These are phyloP conservation scores for Hydraecia micacea DNA, from an alignment of 2,888 invertebrate species.

Conservation along the genomic window DNA sequence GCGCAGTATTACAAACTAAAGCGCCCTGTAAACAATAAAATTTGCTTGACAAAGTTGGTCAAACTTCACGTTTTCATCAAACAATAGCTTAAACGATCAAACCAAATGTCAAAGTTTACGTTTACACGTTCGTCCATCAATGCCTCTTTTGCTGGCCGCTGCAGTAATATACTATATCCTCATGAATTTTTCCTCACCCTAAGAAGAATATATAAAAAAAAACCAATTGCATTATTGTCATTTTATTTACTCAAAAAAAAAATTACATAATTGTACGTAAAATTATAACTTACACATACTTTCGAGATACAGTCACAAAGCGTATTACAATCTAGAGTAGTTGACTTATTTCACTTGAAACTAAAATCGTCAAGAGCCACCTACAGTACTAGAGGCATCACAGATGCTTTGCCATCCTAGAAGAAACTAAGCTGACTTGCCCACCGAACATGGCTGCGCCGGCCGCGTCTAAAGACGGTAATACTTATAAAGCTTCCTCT, in stretches of 20 bases:
- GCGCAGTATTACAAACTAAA: neutral
- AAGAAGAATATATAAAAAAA: neutral
- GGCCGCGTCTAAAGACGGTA: neutral
- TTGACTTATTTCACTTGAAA: slow-evolving; percentile 1
- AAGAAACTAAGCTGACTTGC: neutral
- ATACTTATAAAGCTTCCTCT: neutral
- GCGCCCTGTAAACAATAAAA: no score
- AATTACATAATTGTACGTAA: slow-evolving; percentile 54
- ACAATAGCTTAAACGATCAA: neutral
- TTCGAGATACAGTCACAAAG: slow-evolving; percentile 28
- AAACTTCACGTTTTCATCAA: neutral
- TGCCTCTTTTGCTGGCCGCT: no score
- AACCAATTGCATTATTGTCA: slow-evolving; percentile 37
- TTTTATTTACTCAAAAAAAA: slow-evolving; percentile 36
- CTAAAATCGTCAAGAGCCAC: neutral
- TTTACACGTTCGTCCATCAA: no score
- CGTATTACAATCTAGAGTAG: slow-evolving; percentile 9
- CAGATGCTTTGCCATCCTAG: neutral
- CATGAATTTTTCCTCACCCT: no score
- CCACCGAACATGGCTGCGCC: neutral
- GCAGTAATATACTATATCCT: no score
- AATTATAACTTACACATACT: slow-evolving; percentile 28
- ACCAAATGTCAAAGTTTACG: no score
- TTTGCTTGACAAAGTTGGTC: no score
- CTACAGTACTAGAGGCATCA: neutral